These are phyloP conservation scores for Campylomormyrus tamandua DNA, from an alignment of 2,113 vertebrate genomes.

Conservation along the genomic window DNA sequence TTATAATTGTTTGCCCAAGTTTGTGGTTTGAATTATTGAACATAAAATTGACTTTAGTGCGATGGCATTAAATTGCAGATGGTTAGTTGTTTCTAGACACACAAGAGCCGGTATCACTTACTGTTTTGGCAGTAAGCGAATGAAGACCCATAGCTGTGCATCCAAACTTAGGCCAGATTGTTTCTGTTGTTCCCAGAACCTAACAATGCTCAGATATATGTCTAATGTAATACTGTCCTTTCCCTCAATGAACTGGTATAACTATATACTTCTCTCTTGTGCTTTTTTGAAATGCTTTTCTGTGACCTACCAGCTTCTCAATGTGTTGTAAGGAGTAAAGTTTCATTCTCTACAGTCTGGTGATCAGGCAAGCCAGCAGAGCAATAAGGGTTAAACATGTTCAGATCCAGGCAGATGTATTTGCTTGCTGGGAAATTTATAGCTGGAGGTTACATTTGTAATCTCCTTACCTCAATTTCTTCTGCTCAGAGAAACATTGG, in stretches of 20 bases:
- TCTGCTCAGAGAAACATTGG: constrained; percentile 32
- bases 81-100: background rate
- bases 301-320: background rate
- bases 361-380: background rate
- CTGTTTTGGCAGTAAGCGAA: background rate
- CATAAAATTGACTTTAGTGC: background rate
- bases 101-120: background rate
- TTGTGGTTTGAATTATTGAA: background rate
- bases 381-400: background rate
- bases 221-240: background rate
- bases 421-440: constrained; percentile 49
- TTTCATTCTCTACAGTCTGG: background rate
- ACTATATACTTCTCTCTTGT: background rate
- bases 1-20: background rate
- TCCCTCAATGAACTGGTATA: background rate
- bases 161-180: background rate
- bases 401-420: constrained; percentile 17
- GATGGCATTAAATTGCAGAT: background rate
- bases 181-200: background rate
- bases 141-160: background rate
- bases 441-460: constrained; percentile 50
- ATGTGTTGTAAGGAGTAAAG: background rate
- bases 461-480: constrained; percentile 53
- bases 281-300: background rate
- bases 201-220: background rate